Base-by-base conservation (phyloP, 2,888 invertebrate species). In the Villa cingulata region DNA sequence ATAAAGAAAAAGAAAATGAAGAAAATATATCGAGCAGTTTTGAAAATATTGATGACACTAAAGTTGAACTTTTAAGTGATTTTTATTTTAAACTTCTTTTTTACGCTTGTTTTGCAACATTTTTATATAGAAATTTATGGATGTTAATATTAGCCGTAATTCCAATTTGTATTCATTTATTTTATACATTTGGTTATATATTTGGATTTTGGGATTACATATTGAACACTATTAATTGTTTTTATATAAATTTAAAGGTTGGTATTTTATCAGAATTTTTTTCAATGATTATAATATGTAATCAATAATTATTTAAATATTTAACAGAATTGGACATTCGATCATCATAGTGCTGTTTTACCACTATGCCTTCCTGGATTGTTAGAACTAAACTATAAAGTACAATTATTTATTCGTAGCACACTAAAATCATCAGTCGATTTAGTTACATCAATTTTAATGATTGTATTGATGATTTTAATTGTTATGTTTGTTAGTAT, bases 41-140 rank as follows among this genome's bases (percentile, higher is more conserved):
- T 23, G 46, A 46, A 29, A 18, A 5, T 1, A n/a, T 41, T 6
- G 42, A 41, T 2, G 45, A 42, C 17, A 18, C 29, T 5, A 15
- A 37, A 6, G 50, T 40, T 19, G 63, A 63, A 36, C 66, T 66
- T 49, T 74, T 78, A 50, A 82, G 83, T 53, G 78, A 78, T 16
- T 71, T 78, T 37, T 88, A 85, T 59, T 80, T 88, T 58, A 86
- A 83, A 59, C 74, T 80, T 5, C 68, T 91, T 14, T 73, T 90
- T 55, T 90, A 88, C 73, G 84, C 83, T 3, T 89, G 91, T 57
- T 70, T 83, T 9, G 77, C 84, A 45, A 88, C 91, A 71, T 74
- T 90, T 29, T 73, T 92, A 16, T 92, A 90, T 83, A 85, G 86
- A 58, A 82, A 91, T 60, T 76, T 85, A 45, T 88, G 90, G 85